Evolutionary conservation across 2,113 vertebrate genomes (phyloP).

Genomic region (Epinephelus fuscoguttatus): DNA sequence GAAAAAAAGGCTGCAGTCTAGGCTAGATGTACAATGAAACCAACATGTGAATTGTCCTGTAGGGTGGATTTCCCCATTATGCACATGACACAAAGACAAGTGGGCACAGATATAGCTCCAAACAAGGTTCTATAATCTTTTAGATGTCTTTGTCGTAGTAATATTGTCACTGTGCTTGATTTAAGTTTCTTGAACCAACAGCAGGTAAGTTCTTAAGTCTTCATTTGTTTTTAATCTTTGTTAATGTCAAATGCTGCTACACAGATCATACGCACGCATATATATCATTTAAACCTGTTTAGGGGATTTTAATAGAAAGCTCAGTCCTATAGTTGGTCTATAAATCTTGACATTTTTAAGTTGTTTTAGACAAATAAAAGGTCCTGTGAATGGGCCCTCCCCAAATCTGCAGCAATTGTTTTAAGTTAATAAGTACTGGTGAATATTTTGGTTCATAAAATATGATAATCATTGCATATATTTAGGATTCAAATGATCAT

Average conservation of each 20-base stretch:
- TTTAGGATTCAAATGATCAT: no score
- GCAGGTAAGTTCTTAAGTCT: constrained; percentile 64
- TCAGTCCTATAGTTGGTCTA: not conserved
- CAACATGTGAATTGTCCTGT: not conserved
- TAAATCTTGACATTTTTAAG: not conserved
- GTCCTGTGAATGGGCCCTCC: no score
- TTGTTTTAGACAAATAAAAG: not conserved
- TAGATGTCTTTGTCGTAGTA: not conserved
- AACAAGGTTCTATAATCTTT: not conserved
- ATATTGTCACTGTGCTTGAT: constrained; percentile 10
- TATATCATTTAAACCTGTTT: not conserved
- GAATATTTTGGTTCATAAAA: no score
- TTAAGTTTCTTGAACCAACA: constrained; percentile 29
- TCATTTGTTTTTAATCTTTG: not conserved
- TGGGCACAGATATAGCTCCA: constrained; percentile 41
- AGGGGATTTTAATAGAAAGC: not conserved
- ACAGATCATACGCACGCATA: not conserved
- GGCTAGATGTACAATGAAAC: not conserved
- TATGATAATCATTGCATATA: no score
- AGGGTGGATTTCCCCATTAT: not conserved
- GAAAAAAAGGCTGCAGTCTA: not conserved
- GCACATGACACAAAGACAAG: not conserved
- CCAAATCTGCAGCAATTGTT: no score
- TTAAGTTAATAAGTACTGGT: no score
- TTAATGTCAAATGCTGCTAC: not conserved